Percentiles rank a stretch among this genome's conserved stretches.
These are phyloP conservation scores for Pelvicachromis taeniatus DNA, from an alignment of 2,113 vertebrate genomes.

Conservation along the genomic window DNA sequence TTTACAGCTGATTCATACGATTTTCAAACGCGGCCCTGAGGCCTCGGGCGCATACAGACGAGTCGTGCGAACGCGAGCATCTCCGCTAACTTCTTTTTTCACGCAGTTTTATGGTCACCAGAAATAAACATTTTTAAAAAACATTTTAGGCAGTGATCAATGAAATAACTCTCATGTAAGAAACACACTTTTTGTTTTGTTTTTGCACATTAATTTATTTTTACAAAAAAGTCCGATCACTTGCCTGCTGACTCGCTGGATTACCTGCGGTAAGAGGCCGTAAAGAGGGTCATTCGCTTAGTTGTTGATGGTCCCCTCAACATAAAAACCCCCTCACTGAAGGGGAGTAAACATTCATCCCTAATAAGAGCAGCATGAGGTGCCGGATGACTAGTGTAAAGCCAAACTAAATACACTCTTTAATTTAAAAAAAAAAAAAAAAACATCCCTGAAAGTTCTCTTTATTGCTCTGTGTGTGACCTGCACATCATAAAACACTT, in stretches of 20 bases:
- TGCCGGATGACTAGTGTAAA: conserved; percentile 22
- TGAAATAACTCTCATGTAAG: neutral
- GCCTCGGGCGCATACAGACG: neutral
- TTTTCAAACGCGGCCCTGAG: neutral
- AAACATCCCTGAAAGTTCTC: conserved; percentile 14
- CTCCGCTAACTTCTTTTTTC: neutral
- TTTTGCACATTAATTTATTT: neutral
- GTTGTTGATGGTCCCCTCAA: conserved; percentile 11
- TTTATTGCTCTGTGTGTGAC: conserved; percentile 41
- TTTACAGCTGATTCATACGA: neutral
- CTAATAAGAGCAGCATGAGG: conserved; percentile 23
- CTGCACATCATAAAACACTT: conserved; percentile 1
- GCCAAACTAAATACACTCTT: conserved; percentile 24
- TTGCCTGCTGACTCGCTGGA: conserved; percentile 9
- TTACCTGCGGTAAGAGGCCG: conserved; percentile 16
- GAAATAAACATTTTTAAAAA: neutral
- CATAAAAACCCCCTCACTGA: conserved; percentile 28
- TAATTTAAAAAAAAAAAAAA: conserved; percentile 38
- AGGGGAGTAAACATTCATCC: conserved; percentile 28
- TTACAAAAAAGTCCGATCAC: neutral
- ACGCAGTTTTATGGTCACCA: neutral
- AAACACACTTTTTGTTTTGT: neutral
- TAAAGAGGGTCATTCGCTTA: conserved; percentile 20
- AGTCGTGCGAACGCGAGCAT: neutral
- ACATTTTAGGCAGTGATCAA: neutral